phyloP scores from a whole-genome alignment of 1,140 invertebrate species.

The silkworm (Bombyx mori) region DNA sequence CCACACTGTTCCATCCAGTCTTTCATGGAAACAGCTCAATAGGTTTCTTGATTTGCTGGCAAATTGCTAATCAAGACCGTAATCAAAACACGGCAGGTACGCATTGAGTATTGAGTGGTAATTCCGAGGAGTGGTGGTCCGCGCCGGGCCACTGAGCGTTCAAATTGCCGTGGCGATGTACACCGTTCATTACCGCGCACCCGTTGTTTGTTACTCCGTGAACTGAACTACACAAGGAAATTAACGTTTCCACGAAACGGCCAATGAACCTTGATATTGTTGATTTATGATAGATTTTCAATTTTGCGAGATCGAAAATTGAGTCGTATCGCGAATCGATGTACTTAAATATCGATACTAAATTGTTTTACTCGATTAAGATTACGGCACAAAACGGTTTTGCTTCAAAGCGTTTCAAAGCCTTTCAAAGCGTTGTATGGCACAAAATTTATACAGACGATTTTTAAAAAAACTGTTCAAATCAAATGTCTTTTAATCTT shows the following conservation, averaged over 20 bases:
- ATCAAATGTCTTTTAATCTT: too few relatives aligned
- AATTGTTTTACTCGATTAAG: too few relatives aligned
- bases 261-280: slow-evolving; percentile 18
- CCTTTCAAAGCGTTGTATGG: too few relatives aligned
- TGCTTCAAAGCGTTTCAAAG: too few relatives aligned
- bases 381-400: too few relatives aligned
- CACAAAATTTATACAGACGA: too few relatives aligned
- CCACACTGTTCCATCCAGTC: neutral
- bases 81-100: slow-evolving; percentile 18
- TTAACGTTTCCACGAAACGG: slow-evolving; percentile 49
- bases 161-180: slow-evolving; percentile 55
- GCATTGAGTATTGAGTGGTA: slow-evolving; percentile 38
- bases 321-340: too few relatives aligned
- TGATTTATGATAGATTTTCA: slow-evolving; percentile 17
- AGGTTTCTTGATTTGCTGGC: too few relatives aligned
- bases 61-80: slow-evolving; percentile 15
- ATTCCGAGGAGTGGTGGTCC: slow-evolving; percentile 58
- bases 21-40: too few relatives aligned
- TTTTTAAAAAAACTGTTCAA: too few relatives aligned
- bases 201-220: slow-evolving; percentile 52
- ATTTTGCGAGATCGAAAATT: too few relatives aligned
- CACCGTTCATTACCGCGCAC: slow-evolving; percentile 42
- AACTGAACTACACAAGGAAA: slow-evolving; percentile 43
- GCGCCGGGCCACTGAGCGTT: slow-evolving; percentile 53
- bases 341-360: too few relatives aligned